Conservation (phyloP, 2,113 vertebrate species). For the Taurulus bubalis region DNA sequence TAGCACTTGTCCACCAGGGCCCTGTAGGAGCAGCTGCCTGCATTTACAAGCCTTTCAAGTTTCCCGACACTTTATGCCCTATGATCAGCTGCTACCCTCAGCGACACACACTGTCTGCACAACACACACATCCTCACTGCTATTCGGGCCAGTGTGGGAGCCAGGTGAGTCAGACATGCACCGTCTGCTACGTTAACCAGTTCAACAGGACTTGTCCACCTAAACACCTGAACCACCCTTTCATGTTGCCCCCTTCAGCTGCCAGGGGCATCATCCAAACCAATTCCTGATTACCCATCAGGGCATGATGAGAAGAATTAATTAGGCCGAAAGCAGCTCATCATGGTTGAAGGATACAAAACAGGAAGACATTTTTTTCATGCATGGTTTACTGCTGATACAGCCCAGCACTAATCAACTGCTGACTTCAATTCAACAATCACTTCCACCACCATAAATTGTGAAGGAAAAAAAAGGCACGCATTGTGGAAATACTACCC, state of each 20-base stretch:
- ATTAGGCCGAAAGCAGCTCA: constrained; percentile 47
- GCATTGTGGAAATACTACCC: not conserved
- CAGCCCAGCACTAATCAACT: constrained; percentile 15
- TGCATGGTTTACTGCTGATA: constrained; percentile 16
- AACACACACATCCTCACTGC: constrained; percentile 16
- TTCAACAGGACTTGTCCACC: constrained; percentile 74
- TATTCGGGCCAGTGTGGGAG: constrained; percentile 12
- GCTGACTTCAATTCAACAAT: constrained; percentile 12
- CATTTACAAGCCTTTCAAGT: constrained; percentile 70
- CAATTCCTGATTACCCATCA: constrained; percentile 71
- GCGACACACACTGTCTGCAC: constrained; percentile 23
- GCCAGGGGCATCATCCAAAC: constrained; percentile 59
- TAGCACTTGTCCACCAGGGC: constrained; percentile 57
- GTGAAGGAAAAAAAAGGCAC: not conserved
- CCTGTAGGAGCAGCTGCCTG: constrained; percentile 76
- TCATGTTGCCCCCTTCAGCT: constrained; percentile 53
- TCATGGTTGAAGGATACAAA: constrained; percentile 36
- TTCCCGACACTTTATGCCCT: constrained; percentile 44
- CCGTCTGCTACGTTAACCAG: constrained; percentile 68
- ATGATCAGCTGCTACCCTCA: constrained; percentile 73
- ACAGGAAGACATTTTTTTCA: constrained; percentile 22
- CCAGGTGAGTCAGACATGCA: constrained; percentile 51
- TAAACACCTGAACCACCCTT: constrained; percentile 79
- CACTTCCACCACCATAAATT: not conserved
- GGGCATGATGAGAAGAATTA: constrained; percentile 66